Conservation (phyloP, 2,888 invertebrate species). For the Apotomis betuletana region DNA sequence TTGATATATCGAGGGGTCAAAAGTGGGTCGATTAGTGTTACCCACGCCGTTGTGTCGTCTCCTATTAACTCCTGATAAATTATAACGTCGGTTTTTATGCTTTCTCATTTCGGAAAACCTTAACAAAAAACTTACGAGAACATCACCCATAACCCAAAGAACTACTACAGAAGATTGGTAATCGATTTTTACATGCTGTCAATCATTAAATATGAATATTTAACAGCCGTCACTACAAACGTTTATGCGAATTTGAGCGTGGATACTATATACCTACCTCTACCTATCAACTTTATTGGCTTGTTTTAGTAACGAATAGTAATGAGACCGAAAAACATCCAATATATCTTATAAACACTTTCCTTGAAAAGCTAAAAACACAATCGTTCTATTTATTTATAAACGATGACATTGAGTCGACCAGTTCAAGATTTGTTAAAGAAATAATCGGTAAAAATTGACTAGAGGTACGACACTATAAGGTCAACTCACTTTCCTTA, state of each 20-base stretch:
- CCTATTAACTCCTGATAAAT: too few relatives aligned
- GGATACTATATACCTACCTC: not conserved
- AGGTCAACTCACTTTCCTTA: constrained; percentile 27
- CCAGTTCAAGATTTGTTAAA: not conserved
- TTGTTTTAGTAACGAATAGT: not conserved
- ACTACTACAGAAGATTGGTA: too few relatives aligned
- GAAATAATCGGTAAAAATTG: constrained; percentile 32
- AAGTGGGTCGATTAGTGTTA: too few relatives aligned
- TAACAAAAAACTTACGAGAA: too few relatives aligned
- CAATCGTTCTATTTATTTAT: constrained; percentile 5
- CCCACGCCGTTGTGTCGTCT: too few relatives aligned
- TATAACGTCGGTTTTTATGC: too few relatives aligned
- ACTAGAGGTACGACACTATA: constrained; percentile 31
- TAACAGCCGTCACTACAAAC: not conserved
- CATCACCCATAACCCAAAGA: too few relatives aligned
- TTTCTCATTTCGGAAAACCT: too few relatives aligned
- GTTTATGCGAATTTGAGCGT: not conserved
- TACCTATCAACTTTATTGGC: not conserved
- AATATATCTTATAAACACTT: not conserved
- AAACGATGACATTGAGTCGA: constrained; percentile 9
- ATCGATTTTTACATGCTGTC: not conserved
- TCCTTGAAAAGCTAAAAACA: constrained; percentile 20
- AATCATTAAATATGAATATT: not conserved
- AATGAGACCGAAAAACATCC: not conserved
- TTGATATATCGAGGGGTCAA: too few relatives aligned